A percentile compares a stretch with the other conserved stretches of the same genome.
These are phyloP conservation scores for Amphipyra berbera DNA, from an alignment of 2,888 invertebrate species.

Conservation along the genomic window DNA sequence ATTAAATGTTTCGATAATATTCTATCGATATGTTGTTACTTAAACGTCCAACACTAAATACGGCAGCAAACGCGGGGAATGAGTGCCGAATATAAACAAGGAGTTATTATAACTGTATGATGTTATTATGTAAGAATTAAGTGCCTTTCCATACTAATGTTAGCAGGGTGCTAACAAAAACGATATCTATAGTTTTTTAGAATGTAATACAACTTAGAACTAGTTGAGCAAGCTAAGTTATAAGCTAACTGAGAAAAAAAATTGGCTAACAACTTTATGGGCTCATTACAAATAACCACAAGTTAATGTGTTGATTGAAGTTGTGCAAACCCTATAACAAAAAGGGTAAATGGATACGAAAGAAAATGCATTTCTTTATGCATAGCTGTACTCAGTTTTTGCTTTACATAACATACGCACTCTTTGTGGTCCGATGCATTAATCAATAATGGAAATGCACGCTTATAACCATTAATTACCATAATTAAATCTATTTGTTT, in stretches of 20 bases:
- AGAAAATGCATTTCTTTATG: slow-evolving; percentile 40
- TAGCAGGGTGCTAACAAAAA: slow-evolving; percentile 2
- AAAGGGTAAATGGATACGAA: slow-evolving; percentile 39
- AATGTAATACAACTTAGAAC: background rate
- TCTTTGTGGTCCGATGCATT: slow-evolving; percentile 19
- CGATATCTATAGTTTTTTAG: background rate
- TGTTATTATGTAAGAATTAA: slow-evolving; percentile 51
- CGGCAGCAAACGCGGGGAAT: slow-evolving; percentile 58
- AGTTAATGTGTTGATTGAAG: background rate
- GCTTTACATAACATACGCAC: slow-evolving; percentile 32
- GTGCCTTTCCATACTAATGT: slow-evolving; percentile 8
- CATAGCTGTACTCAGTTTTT: slow-evolving; percentile 40
- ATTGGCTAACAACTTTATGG: too few species aligned
- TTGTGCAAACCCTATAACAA: slow-evolving; percentile 3
- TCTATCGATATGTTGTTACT: slow-evolving; percentile 28
- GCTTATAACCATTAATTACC: slow-evolving; percentile 33
- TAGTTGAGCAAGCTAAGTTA: too few species aligned
- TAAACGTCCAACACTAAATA: slow-evolving; percentile 29
- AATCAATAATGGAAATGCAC: slow-evolving; percentile 42
- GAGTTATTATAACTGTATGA: slow-evolving; percentile 48
- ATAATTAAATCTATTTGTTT: slow-evolving; percentile 53
- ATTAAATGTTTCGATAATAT: background rate
- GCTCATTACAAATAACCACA: too few species aligned
- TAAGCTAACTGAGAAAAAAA: too few species aligned
- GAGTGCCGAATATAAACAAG: slow-evolving; percentile 68